These are phyloP conservation scores for Zonitis immaculata DNA, from an alignment of 2,888 invertebrate species.

Conservation along the genomic window DNA sequence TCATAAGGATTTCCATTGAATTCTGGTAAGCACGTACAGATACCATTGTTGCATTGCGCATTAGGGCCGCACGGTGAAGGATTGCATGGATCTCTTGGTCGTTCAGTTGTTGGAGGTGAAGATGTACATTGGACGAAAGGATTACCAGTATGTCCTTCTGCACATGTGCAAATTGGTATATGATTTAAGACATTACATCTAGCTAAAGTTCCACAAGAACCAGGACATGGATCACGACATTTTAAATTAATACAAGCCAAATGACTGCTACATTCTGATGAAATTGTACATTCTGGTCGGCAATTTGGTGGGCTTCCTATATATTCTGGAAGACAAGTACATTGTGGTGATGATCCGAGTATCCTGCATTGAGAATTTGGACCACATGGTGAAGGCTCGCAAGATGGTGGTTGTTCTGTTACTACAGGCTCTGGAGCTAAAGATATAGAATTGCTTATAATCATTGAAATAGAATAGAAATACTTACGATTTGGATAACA, in stretches of 20 bases:
- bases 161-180: conserved; percentile 74
- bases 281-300: conserved; percentile 74
- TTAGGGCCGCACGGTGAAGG: conserved; percentile 76
- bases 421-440: conserved; percentile 21
- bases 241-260: conserved; percentile 73
- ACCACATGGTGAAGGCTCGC: conserved; percentile 79
- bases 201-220: conserved; percentile 76
- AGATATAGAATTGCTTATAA: neutral
- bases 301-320: conserved; percentile 76
- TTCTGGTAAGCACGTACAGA: conserved; percentile 58
- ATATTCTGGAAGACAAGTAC: conserved; percentile 73
- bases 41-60: conserved; percentile 61
- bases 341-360: conserved; percentile 67
- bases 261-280: conserved; percentile 73
- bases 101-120: conserved; percentile 48
- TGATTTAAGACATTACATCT: conserved; percentile 75
- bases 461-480: conserved; percentile 42
- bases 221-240: conserved; percentile 78
- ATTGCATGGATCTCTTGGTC: conserved; percentile 56
- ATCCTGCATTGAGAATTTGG: conserved; percentile 77
- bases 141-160: conserved; percentile 73
- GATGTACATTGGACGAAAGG: conserved; percentile 68
- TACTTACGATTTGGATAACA: conserved; percentile 67
- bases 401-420: conserved; percentile 68
- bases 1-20: conserved; percentile 64